Conservation (phyloP, 2,797 vertebrate species). For the Intellagama lesueurii region DNA sequence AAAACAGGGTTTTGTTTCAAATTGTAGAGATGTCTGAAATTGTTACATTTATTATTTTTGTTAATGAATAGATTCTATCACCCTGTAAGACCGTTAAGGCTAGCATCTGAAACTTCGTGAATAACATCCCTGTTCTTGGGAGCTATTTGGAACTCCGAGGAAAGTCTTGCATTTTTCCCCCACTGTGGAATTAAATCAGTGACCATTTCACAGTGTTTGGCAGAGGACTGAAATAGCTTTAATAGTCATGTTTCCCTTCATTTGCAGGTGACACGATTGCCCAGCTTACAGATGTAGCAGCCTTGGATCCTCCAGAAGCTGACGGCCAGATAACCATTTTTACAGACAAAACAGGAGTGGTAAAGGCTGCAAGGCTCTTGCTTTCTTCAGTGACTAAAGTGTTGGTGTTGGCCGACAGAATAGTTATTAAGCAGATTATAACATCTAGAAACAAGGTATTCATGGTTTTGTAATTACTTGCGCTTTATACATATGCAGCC, state of each 20-base stretch:
- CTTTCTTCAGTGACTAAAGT: slow-evolving; percentile 98
- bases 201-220: not conserved
- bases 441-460: slow-evolving; percentile 95
- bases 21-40: not conserved
- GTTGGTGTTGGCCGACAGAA: slow-evolving; percentile 93
- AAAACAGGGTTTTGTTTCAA: not conserved
- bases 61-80: not conserved
- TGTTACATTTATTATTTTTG: not conserved
- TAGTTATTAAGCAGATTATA: slow-evolving; percentile 98
- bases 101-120: not conserved
- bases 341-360: slow-evolving; percentile 92
- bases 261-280: slow-evolving; percentile 92
- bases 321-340: slow-evolving; percentile 88
- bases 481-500: not conserved
- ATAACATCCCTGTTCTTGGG: not conserved
- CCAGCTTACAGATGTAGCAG: slow-evolving; percentile 89
- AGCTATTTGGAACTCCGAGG: not conserved
- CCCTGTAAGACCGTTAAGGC: not conserved
- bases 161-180: not conserved
- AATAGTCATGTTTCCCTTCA: not conserved
- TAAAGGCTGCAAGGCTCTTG: slow-evolving; percentile 93
- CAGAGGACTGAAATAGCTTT: not conserved
- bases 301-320: slow-evolving; percentile 77
- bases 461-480: slow-evolving; percentile 21
- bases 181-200: not conserved